Conservation (phyloP, 2,888 invertebrate genomes). For the Zonitis immaculata region DNA sequence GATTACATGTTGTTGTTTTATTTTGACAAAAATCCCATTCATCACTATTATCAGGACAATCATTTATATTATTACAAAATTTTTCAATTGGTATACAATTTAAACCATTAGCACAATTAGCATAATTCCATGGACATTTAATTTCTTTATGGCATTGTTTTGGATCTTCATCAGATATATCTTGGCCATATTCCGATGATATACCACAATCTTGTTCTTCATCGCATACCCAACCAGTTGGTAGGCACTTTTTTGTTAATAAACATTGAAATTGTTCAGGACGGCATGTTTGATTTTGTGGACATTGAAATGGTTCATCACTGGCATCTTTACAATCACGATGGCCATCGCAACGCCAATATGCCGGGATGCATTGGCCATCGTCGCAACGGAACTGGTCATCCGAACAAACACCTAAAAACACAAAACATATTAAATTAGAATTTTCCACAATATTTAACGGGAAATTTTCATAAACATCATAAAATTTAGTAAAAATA, state of each 20-base stretch:
- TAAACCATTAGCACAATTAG: conserved; percentile 58
- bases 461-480: too few species aligned
- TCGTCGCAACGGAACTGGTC: conserved; percentile 54
- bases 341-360: conserved; percentile 61
- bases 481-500: too few species aligned
- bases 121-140: conserved; percentile 64
- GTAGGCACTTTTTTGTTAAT: conserved; percentile 66
- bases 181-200: conserved; percentile 48
- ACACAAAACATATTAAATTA: background rate
- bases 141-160: conserved; percentile 58
- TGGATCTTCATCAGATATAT: conserved; percentile 67
- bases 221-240: conserved; percentile 72
- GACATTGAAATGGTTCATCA: conserved; percentile 57
- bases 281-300: conserved; percentile 52
- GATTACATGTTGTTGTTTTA: conserved; percentile 34
- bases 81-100: conserved; percentile 58
- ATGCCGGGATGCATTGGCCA: conserved; percentile 58
- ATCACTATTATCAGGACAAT: conserved; percentile 68
- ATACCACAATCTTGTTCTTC: conserved; percentile 72
- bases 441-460: too few species aligned
- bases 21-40: conserved; percentile 66
- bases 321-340: conserved; percentile 61
- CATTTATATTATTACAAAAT: conserved; percentile 64
- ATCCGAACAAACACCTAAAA: conserved; percentile 20
- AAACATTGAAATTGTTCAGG: conserved; percentile 71